phyloP scores from a whole-genome alignment of 2,888 invertebrate genomes.

The Monopis laevigella region DNA sequence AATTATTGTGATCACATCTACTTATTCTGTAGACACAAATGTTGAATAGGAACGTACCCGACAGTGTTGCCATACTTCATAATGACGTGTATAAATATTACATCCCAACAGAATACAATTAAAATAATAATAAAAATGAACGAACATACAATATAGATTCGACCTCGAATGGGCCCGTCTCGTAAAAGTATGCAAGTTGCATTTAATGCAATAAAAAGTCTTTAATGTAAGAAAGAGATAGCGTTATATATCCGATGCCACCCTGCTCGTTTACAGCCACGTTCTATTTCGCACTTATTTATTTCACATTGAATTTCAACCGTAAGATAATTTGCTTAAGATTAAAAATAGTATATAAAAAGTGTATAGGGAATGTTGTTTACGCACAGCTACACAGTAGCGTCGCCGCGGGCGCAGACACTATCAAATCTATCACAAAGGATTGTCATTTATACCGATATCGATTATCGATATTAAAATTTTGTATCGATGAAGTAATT shows the following conservation, averaged over 20 bases:
- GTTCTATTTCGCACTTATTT: background rate
- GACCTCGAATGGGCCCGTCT: slow-evolving; percentile 3
- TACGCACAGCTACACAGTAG: slow-evolving; percentile 14
- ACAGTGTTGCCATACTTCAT: no score
- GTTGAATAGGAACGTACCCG: no score
- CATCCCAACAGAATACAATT: slow-evolving; percentile 3
- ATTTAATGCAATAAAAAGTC: slow-evolving; percentile 3
- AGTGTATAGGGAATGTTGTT: slow-evolving; percentile 12
- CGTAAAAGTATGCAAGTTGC: slow-evolving; percentile 6
- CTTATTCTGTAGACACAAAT: no score
- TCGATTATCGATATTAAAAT: slow-evolving; percentile 20
- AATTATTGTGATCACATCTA: no score
- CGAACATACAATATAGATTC: background rate
- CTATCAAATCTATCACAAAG: slow-evolving; percentile 21
- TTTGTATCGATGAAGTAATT: no score
- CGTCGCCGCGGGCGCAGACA: slow-evolving; percentile 18
- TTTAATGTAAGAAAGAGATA: background rate
- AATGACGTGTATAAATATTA: no score
- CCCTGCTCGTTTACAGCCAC: slow-evolving; percentile 5
- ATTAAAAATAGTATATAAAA: slow-evolving; percentile 3
- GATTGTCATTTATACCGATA: slow-evolving; percentile 17
- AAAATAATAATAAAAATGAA: slow-evolving; percentile 4
- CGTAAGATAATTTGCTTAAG: background rate
- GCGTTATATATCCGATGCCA: slow-evolving; percentile 3
- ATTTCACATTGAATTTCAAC: background rate